phyloP scores from a whole-genome alignment of 2,113 vertebrate genomes.

The Alces alces region DNA sequence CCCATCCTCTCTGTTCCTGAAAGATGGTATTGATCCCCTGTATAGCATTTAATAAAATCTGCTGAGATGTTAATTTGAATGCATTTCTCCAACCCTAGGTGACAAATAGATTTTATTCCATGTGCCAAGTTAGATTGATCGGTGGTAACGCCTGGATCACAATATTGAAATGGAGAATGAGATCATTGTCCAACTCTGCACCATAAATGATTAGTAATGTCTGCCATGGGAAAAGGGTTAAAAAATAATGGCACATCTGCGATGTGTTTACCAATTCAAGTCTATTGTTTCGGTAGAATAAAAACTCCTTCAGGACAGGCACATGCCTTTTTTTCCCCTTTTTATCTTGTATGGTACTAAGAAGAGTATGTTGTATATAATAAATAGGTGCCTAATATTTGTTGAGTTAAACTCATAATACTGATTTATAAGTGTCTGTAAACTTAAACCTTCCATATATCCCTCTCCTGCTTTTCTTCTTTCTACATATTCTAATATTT shows the following conservation, averaged over 20 bases:
- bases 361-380: neutral
- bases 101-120: slow-evolving; percentile 10
- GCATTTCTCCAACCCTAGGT: neutral
- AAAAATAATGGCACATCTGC: neutral
- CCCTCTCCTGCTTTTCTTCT: neutral
- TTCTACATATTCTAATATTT: neutral
- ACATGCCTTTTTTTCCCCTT: neutral
- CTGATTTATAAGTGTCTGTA: neutral
- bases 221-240: neutral
- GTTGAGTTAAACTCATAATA: neutral
- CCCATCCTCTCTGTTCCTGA: neutral
- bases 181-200: neutral
- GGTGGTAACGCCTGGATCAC: neutral
- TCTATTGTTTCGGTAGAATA: neutral
- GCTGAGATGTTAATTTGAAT: slow-evolving; percentile 8
- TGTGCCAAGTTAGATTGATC: slow-evolving; percentile 9
- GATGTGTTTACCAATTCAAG: neutral
- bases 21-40: slow-evolving; percentile 9
- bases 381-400: neutral
- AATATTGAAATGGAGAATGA: neutral
- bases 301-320: neutral
- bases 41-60: slow-evolving; percentile 4
- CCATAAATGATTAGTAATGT: neutral
- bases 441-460: neutral
- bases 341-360: neutral